Evolutionary conservation across 1,140 invertebrate species (phyloP).

Genomic region (Sitobion miscanthi): DNA sequence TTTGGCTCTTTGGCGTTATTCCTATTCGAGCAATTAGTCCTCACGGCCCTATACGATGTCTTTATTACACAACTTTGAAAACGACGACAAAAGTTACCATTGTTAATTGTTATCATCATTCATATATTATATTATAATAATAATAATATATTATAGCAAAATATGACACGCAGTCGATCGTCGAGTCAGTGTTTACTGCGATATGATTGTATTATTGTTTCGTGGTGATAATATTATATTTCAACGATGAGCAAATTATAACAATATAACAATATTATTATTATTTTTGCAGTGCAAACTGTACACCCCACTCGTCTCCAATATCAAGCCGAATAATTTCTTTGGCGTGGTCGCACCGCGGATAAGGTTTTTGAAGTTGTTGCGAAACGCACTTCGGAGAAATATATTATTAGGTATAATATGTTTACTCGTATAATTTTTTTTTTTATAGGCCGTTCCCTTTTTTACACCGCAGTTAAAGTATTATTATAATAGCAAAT

Average conservation of each 20-base stretch:
- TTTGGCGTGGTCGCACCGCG: background rate
- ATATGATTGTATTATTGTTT: background rate
- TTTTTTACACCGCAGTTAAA: background rate
- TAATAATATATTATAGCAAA: background rate
- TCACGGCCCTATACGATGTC: background rate
- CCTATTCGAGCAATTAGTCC: background rate
- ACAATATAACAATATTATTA: background rate
- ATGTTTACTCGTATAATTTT: background rate
- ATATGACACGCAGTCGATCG: background rate
- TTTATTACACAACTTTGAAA: background rate
- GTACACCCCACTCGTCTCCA: background rate
- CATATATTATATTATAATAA: background rate
- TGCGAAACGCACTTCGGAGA: background rate
- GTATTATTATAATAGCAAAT: background rate
- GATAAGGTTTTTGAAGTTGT: background rate
- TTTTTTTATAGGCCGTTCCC: background rate
- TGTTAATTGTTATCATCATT: background rate
- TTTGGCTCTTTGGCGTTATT: background rate
- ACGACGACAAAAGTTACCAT: background rate
- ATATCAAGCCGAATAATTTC: background rate
- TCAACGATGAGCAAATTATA: conserved; percentile 6
- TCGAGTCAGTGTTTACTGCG: background rate
- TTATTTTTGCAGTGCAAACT: background rate
- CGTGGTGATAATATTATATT: conserved; percentile 5
- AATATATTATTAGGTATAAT: background rate